These are phyloP conservation scores for Chunga burmeisteri DNA, from an alignment of 2,113 vertebrate genomes.

Conservation along the genomic window DNA sequence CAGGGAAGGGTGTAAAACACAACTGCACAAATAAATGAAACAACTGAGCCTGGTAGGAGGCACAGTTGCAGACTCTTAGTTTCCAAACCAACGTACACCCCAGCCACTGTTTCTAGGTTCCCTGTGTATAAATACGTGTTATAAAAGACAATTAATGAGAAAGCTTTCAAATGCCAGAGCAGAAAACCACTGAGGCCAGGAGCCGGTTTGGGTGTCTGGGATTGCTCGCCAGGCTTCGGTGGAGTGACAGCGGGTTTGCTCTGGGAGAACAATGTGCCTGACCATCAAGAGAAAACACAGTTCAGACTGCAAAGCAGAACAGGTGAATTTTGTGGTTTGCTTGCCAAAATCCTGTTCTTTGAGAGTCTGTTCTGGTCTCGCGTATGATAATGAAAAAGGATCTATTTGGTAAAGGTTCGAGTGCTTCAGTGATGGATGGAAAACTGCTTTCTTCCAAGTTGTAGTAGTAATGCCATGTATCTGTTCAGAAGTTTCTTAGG, in stretches of 20 bases:
- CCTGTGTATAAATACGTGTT: not conserved
- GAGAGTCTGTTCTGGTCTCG: not conserved
- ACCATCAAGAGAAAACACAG: not conserved
- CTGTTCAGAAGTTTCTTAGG: not conserved
- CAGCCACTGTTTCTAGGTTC: not conserved
- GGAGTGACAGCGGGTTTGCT: not conserved
- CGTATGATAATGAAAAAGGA: not conserved
- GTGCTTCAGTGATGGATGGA: not conserved
- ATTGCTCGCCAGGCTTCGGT: not conserved
- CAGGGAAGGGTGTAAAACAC: not conserved
- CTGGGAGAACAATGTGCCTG: not conserved
- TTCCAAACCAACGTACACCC: not conserved
- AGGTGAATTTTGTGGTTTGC: not conserved
- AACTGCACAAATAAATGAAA: constrained; percentile 1
- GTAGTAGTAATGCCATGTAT: not conserved
- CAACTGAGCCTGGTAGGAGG: not conserved
- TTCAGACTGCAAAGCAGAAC: not conserved
- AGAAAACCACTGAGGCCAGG: not conserved
- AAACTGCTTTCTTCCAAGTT: not conserved
- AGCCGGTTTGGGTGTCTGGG: not conserved
- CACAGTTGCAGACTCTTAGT: not conserved
- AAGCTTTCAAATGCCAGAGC: not conserved
- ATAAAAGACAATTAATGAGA: not conserved
- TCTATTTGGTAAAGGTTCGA: not conserved
- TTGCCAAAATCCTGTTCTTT: not conserved